Base-by-base conservation (phyloP, 2,113 vertebrate genomes). In the Callopanchax toddi region DNA sequence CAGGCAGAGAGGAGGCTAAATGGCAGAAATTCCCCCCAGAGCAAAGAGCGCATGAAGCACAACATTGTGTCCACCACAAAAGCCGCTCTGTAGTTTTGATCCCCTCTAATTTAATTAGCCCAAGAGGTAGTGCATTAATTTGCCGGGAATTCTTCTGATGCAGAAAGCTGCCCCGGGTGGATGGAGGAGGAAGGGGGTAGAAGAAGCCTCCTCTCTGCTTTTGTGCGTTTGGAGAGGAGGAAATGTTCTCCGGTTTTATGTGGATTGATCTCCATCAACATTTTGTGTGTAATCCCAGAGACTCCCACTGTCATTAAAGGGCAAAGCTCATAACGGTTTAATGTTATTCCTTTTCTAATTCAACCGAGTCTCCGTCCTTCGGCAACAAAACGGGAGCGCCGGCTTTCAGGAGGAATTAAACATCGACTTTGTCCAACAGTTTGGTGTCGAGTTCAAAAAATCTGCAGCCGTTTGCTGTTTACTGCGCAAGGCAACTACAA, bases 91-190 rank as follows among this genome's bases (percentile, higher is more conserved):
- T 97, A 94, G 93, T 95, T 97, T 95, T 97, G 95, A 97, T 97
- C 95, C 95, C 92, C 93, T 95, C 94, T 98, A 97, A 97, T 97
- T 97, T 95, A 97, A 99, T 99, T 97, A 97, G 95, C 94, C 96
- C 94, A 93, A 97, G 95, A 98, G 94, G 95, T 97, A 97, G 94
- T 91, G 93, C 94, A 95, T 95, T 97, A 94, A 96, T 98, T 97
- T 96, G 94, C 95, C 94, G 95, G 96, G 95, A 97, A 96, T 95
- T 96, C 94, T 94, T 97, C 94, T 96, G 95, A 98, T 96, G 95
- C 95, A 91, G 92, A 95, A 96, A 96, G 95, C 93, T 90, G 94
- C 94, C 94, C 94, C 94, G 89, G 87, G 92, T 94, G 92, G 89
- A 73, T 61, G 79, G 60, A 77, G 83, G 53, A 66, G 62, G 81